Evolutionary conservation across 2,797 vertebrate genomes (phyloP).

Genomic region (Sternarchorhynchus goeldii): DNA sequence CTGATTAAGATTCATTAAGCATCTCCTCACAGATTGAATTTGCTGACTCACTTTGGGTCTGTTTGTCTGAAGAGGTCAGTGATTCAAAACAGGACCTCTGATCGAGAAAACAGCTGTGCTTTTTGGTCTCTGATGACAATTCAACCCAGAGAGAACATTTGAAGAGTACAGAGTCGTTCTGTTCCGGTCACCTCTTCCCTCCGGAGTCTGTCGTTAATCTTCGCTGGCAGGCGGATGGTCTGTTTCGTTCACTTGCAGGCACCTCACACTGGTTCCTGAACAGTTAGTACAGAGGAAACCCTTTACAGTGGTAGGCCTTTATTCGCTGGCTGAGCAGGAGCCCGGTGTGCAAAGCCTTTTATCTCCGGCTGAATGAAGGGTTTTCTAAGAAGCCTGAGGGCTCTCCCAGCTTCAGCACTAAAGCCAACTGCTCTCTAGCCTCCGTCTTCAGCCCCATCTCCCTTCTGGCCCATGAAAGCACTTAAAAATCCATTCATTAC

Average conservation of each 20-base stretch:
- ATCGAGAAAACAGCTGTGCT: conserved; percentile 8
- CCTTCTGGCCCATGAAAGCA: conserved; percentile 50
- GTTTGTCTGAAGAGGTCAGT: background rate
- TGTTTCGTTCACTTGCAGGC: conserved; percentile 27
- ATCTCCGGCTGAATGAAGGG: conserved; percentile 72
- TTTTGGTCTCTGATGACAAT: conserved; percentile 15
- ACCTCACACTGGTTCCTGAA: conserved; percentile 51
- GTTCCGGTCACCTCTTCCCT: conserved; percentile 13
- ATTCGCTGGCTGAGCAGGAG: conserved; percentile 65
- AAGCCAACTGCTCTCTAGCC: conserved; percentile 61
- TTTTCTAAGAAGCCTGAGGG: conserved; percentile 64
- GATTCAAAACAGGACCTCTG: background rate
- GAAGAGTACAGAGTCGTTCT: conserved; percentile 2
- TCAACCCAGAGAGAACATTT: background rate
- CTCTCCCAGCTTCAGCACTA: conserved; percentile 63
- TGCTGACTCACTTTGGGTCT: background rate
- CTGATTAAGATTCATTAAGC: conserved; percentile 21
- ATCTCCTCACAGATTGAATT: background rate
- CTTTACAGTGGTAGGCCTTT: conserved; percentile 64
- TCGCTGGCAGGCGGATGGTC: background rate
- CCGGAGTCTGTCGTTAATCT: background rate
- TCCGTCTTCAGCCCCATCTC: conserved; percentile 39
- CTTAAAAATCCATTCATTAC: conserved; percentile 69
- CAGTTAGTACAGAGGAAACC: conserved; percentile 64
- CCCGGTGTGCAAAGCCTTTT: conserved; percentile 68